Conservation (phyloP, 92 coral and sea anemone genomes). For the Anthopleura xanthogrammica region DNA sequence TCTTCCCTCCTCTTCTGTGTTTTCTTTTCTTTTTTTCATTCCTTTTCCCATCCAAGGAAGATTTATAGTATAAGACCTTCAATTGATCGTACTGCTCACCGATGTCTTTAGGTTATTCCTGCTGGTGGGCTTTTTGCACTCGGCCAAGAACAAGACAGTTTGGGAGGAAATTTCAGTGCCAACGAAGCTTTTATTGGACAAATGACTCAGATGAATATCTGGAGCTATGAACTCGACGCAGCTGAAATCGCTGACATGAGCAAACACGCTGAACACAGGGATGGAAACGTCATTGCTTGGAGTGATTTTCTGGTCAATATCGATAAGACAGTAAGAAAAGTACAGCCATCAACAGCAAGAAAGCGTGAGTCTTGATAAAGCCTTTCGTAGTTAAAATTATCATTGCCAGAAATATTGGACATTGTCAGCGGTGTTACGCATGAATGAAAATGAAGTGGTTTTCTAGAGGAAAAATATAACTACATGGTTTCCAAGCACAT, state of each 20-base stretch:
- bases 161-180: constrained; percentile 84
- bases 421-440: too few species aligned
- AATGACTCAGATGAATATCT: constrained; percentile 88
- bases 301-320: constrained; percentile 74
- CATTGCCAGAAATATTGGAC: too few species aligned
- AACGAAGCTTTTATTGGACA: constrained; percentile 91
- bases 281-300: constrained; percentile 89
- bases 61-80: too few species aligned
- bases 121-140: constrained; percentile 82
- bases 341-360: constrained; percentile 73
- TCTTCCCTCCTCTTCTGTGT: too few species aligned
- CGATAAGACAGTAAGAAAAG: constrained; percentile 53
- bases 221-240: constrained; percentile 67
- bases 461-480: too few species aligned
- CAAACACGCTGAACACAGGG: constrained; percentile 59
- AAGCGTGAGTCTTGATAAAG: constrained; percentile 47
- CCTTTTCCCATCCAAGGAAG: too few species aligned
- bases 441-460: too few species aligned
- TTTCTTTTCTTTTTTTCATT: too few species aligned
- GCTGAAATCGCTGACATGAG: constrained; percentile 62
- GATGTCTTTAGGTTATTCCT: constrained; percentile 56
- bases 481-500: too few species aligned
- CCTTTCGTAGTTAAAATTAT: not conserved
- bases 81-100: not conserved
- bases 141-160: constrained; percentile 91